A percentile compares a stretch with the other conserved stretches of the same genome.
phyloP scores from a whole-genome alignment of 2,888 invertebrate genomes.

The Athripsodes cinereus region DNA sequence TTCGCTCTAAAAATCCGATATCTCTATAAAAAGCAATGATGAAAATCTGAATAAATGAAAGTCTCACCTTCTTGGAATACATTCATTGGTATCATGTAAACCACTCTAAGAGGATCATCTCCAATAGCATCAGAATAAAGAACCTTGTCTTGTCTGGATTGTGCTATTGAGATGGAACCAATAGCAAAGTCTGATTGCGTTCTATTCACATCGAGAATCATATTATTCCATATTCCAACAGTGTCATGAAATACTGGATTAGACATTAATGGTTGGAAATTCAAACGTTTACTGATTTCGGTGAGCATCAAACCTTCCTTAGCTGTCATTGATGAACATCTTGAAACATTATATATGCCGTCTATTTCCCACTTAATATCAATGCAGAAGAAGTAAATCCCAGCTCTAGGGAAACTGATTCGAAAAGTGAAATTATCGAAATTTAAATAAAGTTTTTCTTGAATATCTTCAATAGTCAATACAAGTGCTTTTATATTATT shows the following conservation, averaged over 20 bases:
- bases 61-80: constrained; percentile 15
- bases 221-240: constrained; percentile 16
- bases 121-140: constrained; percentile 12
- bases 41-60: neutral
- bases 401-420: constrained; percentile 2
- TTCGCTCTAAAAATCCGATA: no score
- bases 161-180: constrained; percentile 19
- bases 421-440: constrained; percentile 17
- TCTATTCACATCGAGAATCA: constrained; percentile 15
- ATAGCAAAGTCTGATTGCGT: constrained; percentile 21
- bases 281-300: constrained; percentile 15
- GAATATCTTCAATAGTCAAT: neutral
- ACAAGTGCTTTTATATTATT: neutral
- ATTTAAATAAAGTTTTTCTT: constrained; percentile 6
- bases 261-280: constrained; percentile 13
- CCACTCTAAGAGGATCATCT: constrained; percentile 19
- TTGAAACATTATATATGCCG: neutral
- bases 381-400: constrained; percentile 7
- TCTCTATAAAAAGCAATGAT: neutral
- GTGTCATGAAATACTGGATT: constrained; percentile 9
- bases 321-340: constrained; percentile 4
- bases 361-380: neutral
- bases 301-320: constrained; percentile 17
- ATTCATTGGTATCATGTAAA: constrained; percentile 14
- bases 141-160: constrained; percentile 14